Conservation (phyloP, 2,113 vertebrate genomes). For the Mesembrinibis cayennensis region DNA sequence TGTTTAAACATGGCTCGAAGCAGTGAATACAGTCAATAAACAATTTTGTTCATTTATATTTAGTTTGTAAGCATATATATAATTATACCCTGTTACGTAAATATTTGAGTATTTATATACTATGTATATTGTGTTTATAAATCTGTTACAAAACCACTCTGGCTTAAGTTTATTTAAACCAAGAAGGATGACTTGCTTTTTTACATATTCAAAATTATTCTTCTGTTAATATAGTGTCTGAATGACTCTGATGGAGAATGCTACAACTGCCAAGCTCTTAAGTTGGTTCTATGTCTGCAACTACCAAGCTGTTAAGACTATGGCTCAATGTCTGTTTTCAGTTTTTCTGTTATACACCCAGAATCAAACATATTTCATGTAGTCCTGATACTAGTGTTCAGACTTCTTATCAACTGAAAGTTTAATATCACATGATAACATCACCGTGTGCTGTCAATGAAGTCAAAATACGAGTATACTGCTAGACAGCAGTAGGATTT, state of each 20-base stretch:
- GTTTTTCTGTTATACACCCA: neutral
- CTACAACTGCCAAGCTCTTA: neutral
- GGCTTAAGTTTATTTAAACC: neutral
- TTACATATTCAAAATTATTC: neutral
- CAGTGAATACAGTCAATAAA: neutral
- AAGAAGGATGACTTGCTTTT: neutral
- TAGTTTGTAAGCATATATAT: neutral
- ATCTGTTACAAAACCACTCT: neutral
- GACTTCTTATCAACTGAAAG: slow-evolving; percentile 22
- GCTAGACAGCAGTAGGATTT: neutral
- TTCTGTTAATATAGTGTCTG: neutral
- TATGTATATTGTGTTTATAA: neutral
- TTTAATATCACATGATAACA: neutral
- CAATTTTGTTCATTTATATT: neutral
- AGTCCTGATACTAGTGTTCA: neutral
- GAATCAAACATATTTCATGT: neutral
- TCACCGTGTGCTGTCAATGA: slow-evolving; percentile 1
- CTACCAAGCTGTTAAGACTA: neutral
- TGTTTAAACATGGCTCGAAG: neutral
- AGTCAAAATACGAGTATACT: neutral
- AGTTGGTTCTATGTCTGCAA: neutral
- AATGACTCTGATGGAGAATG: neutral
- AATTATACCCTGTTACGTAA: neutral
- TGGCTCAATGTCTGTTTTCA: neutral
- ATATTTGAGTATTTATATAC: neutral